Base-by-base conservation (phyloP, 2,888 invertebrate species). In the Nomada fabriciana region DNA sequence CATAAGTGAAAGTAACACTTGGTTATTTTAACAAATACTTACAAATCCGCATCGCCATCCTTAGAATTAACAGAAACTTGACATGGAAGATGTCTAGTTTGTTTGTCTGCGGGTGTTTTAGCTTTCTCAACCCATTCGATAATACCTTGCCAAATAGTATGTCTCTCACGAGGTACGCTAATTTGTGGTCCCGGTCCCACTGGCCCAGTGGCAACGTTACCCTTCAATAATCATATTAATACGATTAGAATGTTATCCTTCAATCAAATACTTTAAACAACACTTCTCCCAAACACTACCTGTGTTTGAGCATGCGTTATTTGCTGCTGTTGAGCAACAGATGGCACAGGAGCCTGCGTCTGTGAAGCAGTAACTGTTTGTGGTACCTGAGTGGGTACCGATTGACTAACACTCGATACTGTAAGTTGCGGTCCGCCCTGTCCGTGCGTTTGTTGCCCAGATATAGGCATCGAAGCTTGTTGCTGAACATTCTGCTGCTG, bases 101-200 rank as follows among this genome's bases (percentile, higher is more conserved):
- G 95, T 94, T 98, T 98, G 91, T 98, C 97, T 0, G 96, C 95
- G 0, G 97, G 95, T 86, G 95, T 95, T 93, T 98, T 98, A 4
- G 96, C 96, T 93, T 98, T 98, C 93, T 98, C 98, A 92, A 98
- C 97, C 98, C 98, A 98, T 94, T 99, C 98, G 52, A 99, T 94
- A 25, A 97, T 95, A 0, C 98, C 98, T 76, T 96, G 96, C 97
- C 97, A 98, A 88, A 96, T 96, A 0, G 95, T 95, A 36, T 95
- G 95, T 43, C 96, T 94, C 83, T 96, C 96, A 50, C 95, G 91
- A 42, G 91, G 91, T n/a, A 92, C 91, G 60, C 91, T 91, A 84
- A 94, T 91, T 76, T 94, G 94, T 82, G 94, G 94, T 64, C 92
- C 92, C 20, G 88, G 80, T 50, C 60, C 70, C 29, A 90, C 90